Percentiles rank a stretch among this genome's conserved stretches.
Evolutionary conservation across 2,113 vertebrate species (phyloP).

Genomic region (Vidua chalybeata): DNA sequence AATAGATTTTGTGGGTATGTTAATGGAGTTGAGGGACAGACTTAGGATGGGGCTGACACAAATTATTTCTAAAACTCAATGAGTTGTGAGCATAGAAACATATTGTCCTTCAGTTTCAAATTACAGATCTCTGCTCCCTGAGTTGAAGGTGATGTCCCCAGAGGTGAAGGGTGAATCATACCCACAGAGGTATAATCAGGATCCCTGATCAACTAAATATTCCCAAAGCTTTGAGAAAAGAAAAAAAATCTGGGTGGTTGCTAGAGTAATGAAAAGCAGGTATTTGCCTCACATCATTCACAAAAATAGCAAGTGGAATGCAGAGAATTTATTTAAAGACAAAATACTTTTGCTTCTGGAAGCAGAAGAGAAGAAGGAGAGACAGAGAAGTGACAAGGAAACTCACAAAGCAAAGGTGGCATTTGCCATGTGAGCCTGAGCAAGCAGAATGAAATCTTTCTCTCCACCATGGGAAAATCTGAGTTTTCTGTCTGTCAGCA

Average conservation of each 20-base stretch:
- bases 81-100: not conserved
- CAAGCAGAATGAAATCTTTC: not conserved
- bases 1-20: not conserved
- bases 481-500: not conserved
- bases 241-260: not conserved
- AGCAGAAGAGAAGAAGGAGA: not conserved
- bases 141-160: not conserved
- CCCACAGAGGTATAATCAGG: not conserved
- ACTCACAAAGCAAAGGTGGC: not conserved
- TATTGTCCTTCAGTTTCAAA: not conserved
- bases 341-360: not conserved
- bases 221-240: not conserved
- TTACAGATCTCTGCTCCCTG: not conserved
- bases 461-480: not conserved
- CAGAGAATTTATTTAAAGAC: not conserved
- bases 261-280: not conserved
- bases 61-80: not conserved
- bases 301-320: not conserved
- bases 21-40: not conserved
- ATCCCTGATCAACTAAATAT: not conserved
- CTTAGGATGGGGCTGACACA: not conserved
- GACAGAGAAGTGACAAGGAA: not conserved
- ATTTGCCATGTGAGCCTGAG: not conserved
- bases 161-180: not conserved
- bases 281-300: not conserved